Base-by-base conservation (phyloP, 2,113 vertebrate genomes). In the Crotophaga sulcirostris region DNA sequence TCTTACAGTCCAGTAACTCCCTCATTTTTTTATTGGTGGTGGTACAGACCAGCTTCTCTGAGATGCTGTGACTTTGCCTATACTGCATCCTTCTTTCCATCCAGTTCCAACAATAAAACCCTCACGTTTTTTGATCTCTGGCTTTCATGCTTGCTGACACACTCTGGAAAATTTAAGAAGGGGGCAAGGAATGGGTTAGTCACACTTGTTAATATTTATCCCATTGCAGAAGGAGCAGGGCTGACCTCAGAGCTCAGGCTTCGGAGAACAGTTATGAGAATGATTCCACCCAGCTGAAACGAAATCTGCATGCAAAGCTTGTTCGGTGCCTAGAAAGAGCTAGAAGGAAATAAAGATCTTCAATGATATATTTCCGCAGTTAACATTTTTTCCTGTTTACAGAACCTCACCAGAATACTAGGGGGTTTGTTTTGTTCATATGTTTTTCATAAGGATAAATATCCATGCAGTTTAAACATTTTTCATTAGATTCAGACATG, bases 141-240 rank as follows among this genome's bases (percentile, higher is more conserved):
- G 54, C 63, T 84, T 89, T 94, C 88, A 95, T 96, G 95, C 84
- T 84, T 89, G 79, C 82, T 96, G 86, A 97, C 85, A 94, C 84
- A 89, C n/a, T 69, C 76, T 92, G 93, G 90, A 96, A 97, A 97
- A 96, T 91, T 90, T 94, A 97, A 97, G 83, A 92, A 94, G 88
- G 87, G 94, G 10, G 69, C 84, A 93, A 91, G 95, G 96, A 97
- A 96, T 56, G 79, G 93, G 94, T 97, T 97, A 97, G 96, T 97
- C 90, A 97, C 91, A 96, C 92, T 96, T 97, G 82, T 97, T 97
- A 96, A 96, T 97, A 91, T 93, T 96, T 97, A 96, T 96, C 52
- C 87, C 40, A 42, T 79, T 90, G 85, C 84, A 93, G 80, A 80
- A 97, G 88, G 89, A 96, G 75, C 75, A 56, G 97, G 74, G 59